Base-by-base conservation (phyloP, 2,888 invertebrate species). In the Cheilosia variabilis region DNA sequence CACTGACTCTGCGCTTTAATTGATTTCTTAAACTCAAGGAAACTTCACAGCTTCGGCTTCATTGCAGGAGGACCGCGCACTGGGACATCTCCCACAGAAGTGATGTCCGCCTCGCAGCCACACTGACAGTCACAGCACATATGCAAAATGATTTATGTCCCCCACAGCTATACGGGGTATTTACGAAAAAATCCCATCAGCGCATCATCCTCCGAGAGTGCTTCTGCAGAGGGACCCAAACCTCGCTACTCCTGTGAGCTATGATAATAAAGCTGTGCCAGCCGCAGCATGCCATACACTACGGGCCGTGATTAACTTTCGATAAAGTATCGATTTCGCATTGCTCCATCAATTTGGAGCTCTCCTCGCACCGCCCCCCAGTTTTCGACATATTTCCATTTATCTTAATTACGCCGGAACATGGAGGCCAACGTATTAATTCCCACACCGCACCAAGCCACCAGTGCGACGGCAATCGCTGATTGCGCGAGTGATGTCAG, bases 321-420 rank as follows among this genome's bases (percentile, higher is more conserved):
- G 83, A 84, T 75, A 65, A 79, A 79, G 79, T 58, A 79, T 75
- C 73, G 73, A 78, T 78, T 78, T 83, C 78, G 52, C 68, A 62
- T 71, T 55, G 81, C 57, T 58, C 45, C 68, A 65, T 77, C 27
- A 52, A 63, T 65, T 78, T 57, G 6, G 52, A 17, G 50, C 13
- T 50, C 47, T 31, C 57, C 63, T 52, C 57, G 45, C 19, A 57
- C 63, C 58, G 55, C 52, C 58, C 57, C 47, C 63, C 55, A 47
- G 34, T 53, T 58, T 79, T 79, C 65, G 75, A 79, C 63, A 63
- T 69, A 65, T 58, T 69, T 75, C 75, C 78, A 84, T 84, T 84
- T 79, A 84, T 84, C 83, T 84, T 84, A 84, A 84, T 84, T 84
- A 84, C 69, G 75, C 79, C 79, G 73, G 41, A 58, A 79, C 69